Conservation (phyloP, 1,140 invertebrate species). For the Hyposmocoma kahamanoa region DNA sequence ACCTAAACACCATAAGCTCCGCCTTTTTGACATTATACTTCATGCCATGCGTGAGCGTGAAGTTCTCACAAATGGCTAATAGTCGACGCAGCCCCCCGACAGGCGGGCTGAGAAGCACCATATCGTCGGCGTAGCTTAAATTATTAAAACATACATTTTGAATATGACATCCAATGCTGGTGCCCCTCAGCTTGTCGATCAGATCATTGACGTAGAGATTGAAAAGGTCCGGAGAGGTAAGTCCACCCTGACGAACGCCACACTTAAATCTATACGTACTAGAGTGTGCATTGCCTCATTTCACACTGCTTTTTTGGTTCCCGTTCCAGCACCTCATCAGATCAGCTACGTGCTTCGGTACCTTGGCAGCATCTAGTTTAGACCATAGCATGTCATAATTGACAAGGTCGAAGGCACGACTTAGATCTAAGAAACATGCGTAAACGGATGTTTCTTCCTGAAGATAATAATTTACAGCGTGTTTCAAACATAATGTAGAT, state of each 20-base stretch:
- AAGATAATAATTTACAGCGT: not conserved
- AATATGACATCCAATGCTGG: not conserved
- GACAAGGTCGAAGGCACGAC: slow-evolving; percentile 1
- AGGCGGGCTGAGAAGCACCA: slow-evolving; percentile 1
- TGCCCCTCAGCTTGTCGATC: not conserved
- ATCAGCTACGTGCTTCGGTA: not conserved
- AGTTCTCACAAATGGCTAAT: not conserved
- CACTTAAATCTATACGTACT: not conserved
- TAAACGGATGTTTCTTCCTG: not conserved
- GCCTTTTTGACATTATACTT: slow-evolving; percentile 2
- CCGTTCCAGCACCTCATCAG: not conserved
- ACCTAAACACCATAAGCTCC: not conserved
- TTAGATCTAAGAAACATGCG: slow-evolving; percentile 1
- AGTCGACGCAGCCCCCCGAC: not conserved
- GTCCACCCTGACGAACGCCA: not conserved
- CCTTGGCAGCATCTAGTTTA: not conserved
- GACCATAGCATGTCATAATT: not conserved
- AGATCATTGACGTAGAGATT: not conserved
- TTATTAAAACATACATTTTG: not conserved
- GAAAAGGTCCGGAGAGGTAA: not conserved
- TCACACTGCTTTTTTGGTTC: not conserved
- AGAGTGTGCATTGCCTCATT: not conserved
- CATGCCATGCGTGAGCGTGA: not conserved
- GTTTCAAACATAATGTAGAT: not conserved
- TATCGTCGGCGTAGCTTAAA: slow-evolving; percentile 1